phyloP scores from a whole-genome alignment of 2,113 vertebrate species.

The Chionomys nivalis region DNA sequence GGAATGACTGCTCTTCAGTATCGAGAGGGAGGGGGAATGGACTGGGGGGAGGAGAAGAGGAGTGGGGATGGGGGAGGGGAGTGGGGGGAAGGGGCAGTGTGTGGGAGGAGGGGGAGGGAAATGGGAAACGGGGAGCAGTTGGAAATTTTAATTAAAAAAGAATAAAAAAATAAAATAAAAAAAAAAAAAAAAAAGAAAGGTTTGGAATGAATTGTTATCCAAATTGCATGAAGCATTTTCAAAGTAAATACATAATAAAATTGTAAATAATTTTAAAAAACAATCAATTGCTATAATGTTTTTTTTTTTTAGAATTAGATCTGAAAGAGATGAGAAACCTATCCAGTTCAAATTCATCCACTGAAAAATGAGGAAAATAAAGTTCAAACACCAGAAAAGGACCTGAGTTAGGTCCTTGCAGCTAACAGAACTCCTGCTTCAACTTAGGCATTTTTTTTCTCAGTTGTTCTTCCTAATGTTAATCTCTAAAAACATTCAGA shows the following conservation, averaged over 20 bases:
- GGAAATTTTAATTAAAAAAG: too few species aligned
- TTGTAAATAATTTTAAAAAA: constrained; percentile 36
- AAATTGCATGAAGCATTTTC: constrained; percentile 32
- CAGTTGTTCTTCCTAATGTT: not conserved
- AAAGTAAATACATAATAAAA: constrained; percentile 19
- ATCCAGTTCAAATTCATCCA: not conserved
- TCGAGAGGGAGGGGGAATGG: too few species aligned
- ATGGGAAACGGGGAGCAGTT: too few species aligned
- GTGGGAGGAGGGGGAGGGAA: too few species aligned
- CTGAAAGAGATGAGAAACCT: constrained; percentile 4
- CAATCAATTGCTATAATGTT: not conserved
- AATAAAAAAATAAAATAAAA: too few species aligned
- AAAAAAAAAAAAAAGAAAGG: too few species aligned
- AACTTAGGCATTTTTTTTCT: not conserved
- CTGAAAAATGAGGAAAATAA: not conserved
- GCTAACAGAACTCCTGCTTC: not conserved
- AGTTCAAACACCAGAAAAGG: not conserved
- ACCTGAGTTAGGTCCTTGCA: not conserved
- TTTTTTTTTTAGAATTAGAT: not conserved
- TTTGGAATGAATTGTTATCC: constrained; percentile 36
- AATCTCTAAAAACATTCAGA: not conserved
- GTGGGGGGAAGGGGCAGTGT: too few species aligned
- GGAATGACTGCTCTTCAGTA: too few species aligned
- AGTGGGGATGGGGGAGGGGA: too few species aligned
- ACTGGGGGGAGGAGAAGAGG: too few species aligned